These are phyloP conservation scores for Parapristionchus giblindavisi DNA, from an alignment of 2,888 invertebrate species.

Conservation along the genomic window DNA sequence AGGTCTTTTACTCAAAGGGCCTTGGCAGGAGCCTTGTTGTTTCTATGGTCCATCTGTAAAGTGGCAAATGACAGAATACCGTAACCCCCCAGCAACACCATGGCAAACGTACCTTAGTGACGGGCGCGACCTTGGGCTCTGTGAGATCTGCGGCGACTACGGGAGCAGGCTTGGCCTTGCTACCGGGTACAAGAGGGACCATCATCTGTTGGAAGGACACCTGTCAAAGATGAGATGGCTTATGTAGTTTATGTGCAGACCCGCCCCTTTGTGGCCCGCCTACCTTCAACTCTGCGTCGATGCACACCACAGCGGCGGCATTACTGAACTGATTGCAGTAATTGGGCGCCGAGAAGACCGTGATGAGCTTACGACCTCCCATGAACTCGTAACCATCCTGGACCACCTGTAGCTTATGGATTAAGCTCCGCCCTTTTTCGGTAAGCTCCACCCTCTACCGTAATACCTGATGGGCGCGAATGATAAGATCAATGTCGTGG, in stretches of 20 bases:
- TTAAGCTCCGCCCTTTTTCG: background rate
- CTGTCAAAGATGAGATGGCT: too few species aligned
- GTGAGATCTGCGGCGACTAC: slow-evolving; percentile 43
- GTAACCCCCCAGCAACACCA: too few species aligned
- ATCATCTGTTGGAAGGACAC: slow-evolving; percentile 48
- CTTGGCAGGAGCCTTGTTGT: too few species aligned
- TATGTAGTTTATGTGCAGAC: too few species aligned
- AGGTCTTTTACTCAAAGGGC: too few species aligned
- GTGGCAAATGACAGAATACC: too few species aligned
- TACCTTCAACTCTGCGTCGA: slow-evolving; percentile 57
- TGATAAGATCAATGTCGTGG: slow-evolving; percentile 59
- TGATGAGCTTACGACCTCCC: slow-evolving; percentile 60
- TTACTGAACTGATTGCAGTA: slow-evolving; percentile 60
- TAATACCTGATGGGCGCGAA: slow-evolving; percentile 60
- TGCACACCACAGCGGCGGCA: slow-evolving; percentile 63
- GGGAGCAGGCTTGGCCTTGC: slow-evolving; percentile 43
- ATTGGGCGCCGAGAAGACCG: slow-evolving; percentile 64
- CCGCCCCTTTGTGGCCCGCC: too few species aligned
- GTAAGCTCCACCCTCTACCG: background rate
- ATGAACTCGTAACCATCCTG: slow-evolving; percentile 65
- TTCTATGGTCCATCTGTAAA: too few species aligned
- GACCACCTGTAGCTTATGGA: slow-evolving; percentile 46
- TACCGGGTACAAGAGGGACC: slow-evolving; percentile 37
- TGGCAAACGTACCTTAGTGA: slow-evolving; percentile 14
- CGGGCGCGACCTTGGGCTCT: slow-evolving; percentile 27